Evolutionary conservation across 2,888 invertebrate genomes (phyloP), one percentile per base, ranked within the genome.

Genomic region (Pristionchus maxplancki): DNA sequence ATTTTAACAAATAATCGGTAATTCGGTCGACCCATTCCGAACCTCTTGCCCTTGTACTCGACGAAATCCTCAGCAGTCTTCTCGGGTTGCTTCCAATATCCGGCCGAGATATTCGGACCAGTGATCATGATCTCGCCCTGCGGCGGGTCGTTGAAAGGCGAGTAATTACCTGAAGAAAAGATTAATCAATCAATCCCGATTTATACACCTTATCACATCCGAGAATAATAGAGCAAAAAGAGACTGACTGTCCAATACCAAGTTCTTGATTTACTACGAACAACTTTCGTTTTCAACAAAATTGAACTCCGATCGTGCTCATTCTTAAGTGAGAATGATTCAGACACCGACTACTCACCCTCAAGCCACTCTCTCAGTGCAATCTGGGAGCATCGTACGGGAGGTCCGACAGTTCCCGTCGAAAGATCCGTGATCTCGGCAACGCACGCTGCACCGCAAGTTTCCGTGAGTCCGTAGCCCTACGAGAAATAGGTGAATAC

Each of bases 391-490:
- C 97, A 97, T 5, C 97, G 96, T 88, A 97, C 96, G 15, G 98
- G 97, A 81, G 97, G 97, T 86, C 98, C 98, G 88, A 97, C 98
- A 93, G 97, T 96, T 40, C 98, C 98, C 58, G 96, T 96, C 78
- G 96, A 96, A 93, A 96, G 95, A 95, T 97, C 97, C 93, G 96
- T 94, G 88, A 92, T 90, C 87, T 92, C 92, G 74, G 92, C 91
- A 13, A 95, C 92, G n/a, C 95, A 94, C 37, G 98, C 98, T 93
- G 97, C 97, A 0, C 98, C 98, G 91, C 97, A 97, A n/a, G 98
- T 98, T 96, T 99, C 99, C 0, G 99, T 99, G 89, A 99, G 96
- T 1, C 98, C 99, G 95, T 99, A 99, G 86, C 98, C 99, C 95
- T 92, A 90, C 11, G 90, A 90, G n/a, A n/a, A n/a, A n/a, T n/a